phyloP scores from a whole-genome alignment of 2,113 vertebrate genomes.

The Zeus faber region DNA sequence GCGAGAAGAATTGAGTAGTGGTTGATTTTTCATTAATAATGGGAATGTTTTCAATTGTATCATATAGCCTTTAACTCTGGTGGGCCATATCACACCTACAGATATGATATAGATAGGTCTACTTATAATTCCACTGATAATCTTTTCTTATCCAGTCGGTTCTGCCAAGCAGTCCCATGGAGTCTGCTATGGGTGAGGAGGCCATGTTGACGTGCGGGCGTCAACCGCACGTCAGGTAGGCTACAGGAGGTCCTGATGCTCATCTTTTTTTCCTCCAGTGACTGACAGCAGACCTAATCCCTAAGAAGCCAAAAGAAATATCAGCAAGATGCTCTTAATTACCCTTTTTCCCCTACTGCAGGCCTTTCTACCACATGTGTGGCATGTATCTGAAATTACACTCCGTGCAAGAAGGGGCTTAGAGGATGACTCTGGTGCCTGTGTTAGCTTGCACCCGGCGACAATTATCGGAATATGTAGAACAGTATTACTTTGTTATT shows the following conservation, averaged over 20 bases:
- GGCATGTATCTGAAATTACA: conserved; percentile 68
- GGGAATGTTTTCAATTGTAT: too few relatives aligned
- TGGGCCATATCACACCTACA: too few relatives aligned
- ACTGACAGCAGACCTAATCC: conserved; percentile 57
- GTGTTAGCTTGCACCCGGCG: conserved; percentile 65
- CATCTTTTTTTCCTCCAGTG: conserved; percentile 47
- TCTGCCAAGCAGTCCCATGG: too few relatives aligned
- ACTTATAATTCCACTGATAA: too few relatives aligned
- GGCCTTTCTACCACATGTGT: conserved; percentile 69
- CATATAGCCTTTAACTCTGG: too few relatives aligned
- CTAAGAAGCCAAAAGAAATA: conserved; percentile 60
- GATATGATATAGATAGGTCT: too few relatives aligned
- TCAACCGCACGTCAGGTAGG: too few relatives aligned
- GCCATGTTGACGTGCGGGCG: too few relatives aligned
- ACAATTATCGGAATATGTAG: conserved; percentile 60
- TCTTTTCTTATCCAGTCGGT: too few relatives aligned
- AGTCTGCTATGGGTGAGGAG: too few relatives aligned
- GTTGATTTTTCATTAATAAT: too few relatives aligned
- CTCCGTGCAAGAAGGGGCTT: conserved; percentile 56
- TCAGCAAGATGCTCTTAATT: conserved; percentile 65
- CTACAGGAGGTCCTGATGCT: conserved; percentile 46
- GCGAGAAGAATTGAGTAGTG: too few relatives aligned
- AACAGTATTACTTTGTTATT: conserved; percentile 63
- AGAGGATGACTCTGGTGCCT: conserved; percentile 50
- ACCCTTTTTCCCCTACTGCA: conserved; percentile 46